Evolutionary conservation across 2,888 invertebrate genomes (phyloP).

Genomic region (Copidosoma aretas): DNA sequence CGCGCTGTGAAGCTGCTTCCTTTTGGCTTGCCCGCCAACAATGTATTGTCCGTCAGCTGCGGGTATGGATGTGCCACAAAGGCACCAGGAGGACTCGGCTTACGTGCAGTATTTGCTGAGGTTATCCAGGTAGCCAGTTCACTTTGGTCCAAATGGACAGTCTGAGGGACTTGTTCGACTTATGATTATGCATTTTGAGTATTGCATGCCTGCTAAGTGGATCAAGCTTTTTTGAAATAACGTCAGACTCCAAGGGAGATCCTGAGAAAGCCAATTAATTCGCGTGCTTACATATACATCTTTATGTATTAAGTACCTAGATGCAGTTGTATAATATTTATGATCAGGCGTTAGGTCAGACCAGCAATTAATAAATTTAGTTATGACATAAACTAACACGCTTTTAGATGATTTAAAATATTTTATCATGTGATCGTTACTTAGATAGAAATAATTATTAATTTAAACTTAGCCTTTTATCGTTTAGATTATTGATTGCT

Average conservation of each 20-base stretch:
- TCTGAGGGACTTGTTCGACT: slow-evolving; percentile 19
- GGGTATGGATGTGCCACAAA: too few relatives aligned
- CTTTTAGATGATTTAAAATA: too few relatives aligned
- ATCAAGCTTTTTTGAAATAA: slow-evolving; percentile 5
- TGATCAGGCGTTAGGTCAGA: too few relatives aligned
- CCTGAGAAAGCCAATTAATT: slow-evolving; percentile 15
- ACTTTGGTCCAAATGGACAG: background rate
- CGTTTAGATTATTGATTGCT: too few relatives aligned
- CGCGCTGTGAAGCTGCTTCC: background rate
- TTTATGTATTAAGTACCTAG: too few relatives aligned
- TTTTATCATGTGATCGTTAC: too few relatives aligned
- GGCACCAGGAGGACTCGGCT: background rate
- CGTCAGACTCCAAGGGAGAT: slow-evolving; percentile 13
- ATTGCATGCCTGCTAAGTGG: slow-evolving; percentile 41
- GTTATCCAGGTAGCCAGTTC: background rate
- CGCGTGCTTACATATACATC: too few relatives aligned
- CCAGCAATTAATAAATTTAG: too few relatives aligned
- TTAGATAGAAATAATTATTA: too few relatives aligned
- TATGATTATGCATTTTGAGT: slow-evolving; percentile 43
- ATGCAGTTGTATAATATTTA: too few relatives aligned
- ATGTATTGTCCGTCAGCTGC: background rate
- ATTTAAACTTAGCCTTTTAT: too few relatives aligned
- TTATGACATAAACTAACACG: too few relatives aligned
- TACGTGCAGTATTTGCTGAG: background rate
- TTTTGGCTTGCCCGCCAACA: background rate